Conservation (phyloP, 2,113 vertebrate genomes). For the Nothobranchius kuhntae region DNA sequence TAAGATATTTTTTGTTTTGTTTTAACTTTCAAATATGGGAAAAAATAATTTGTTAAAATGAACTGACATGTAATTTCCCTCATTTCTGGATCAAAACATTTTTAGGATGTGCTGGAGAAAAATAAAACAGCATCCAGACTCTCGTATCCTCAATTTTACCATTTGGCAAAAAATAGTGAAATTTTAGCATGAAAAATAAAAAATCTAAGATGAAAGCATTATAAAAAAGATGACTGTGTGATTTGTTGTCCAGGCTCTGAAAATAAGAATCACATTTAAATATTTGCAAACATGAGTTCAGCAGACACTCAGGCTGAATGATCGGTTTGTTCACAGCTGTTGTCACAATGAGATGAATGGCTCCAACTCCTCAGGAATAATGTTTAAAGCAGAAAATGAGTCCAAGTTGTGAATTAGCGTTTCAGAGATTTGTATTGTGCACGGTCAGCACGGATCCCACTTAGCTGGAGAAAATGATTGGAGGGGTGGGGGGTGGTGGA, state of each 20-base stretch:
- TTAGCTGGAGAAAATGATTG: slow-evolving; percentile 51
- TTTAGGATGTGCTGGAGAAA: too few species aligned
- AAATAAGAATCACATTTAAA: slow-evolving; percentile 12
- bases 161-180: too few species aligned
- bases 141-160: too few species aligned
- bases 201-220: background rate
- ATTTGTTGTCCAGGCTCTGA: background rate
- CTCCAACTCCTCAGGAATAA: slow-evolving; percentile 58
- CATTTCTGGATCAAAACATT: too few species aligned
- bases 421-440: slow-evolving; percentile 72
- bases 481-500: slow-evolving; percentile 5
- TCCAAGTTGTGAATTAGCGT: slow-evolving; percentile 71
- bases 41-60: too few species aligned
- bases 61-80: too few species aligned
- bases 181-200: too few species aligned
- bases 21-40: too few species aligned
- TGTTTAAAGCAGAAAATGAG: slow-evolving; percentile 74
- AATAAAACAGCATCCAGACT: too few species aligned
- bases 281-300: background rate
- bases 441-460: slow-evolving; percentile 70
- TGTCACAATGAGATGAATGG: slow-evolving; percentile 75
- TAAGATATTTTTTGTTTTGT: too few species aligned
- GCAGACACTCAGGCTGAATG: slow-evolving; percentile 43
- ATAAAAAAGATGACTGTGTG: background rate
- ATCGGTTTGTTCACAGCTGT: slow-evolving; percentile 50